These are phyloP conservation scores for Oxystoma pomonae DNA, from an alignment of 2,888 invertebrate genomes.

Conservation along the genomic window DNA sequence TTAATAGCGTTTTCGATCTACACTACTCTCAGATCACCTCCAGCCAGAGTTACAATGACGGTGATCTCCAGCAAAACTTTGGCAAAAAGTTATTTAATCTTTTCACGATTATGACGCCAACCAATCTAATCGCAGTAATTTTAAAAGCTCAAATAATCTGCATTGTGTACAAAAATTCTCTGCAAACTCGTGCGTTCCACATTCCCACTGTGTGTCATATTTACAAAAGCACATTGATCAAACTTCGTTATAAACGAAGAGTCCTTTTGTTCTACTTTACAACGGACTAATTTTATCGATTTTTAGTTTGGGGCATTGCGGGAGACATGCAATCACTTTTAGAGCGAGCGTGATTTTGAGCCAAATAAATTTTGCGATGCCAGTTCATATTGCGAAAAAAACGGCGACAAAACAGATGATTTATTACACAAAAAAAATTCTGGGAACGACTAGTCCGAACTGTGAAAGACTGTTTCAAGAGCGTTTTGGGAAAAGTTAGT, in stretches of 20 bases:
- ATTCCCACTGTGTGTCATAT: constrained; percentile 8
- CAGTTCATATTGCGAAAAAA: not conserved
- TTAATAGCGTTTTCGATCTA: too few relatives aligned
- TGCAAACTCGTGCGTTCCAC: too few relatives aligned
- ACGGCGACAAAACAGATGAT: too few relatives aligned
- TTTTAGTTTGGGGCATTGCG: constrained; percentile 8
- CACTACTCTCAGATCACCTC: too few relatives aligned
- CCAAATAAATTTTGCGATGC: constrained; percentile 6
- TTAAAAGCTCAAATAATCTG: too few relatives aligned
- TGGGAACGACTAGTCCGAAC: not conserved
- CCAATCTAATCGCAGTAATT: too few relatives aligned
- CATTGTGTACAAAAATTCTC: too few relatives aligned
- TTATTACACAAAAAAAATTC: too few relatives aligned
- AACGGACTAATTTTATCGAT: constrained; percentile 24
- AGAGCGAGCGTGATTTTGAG: constrained; percentile 13
- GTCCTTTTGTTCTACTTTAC: constrained; percentile 15
- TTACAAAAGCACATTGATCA: constrained; percentile 22
- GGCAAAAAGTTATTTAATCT: too few relatives aligned
- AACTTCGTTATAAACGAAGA: constrained; percentile 20
- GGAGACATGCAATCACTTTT: constrained; percentile 15
- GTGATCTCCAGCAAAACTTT: too few relatives aligned
- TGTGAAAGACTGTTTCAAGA: not conserved
- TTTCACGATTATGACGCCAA: too few relatives aligned
- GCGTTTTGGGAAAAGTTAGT: not conserved
- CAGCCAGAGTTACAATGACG: too few relatives aligned